These are phyloP conservation scores for Anseranas semipalmata DNA, from an alignment of 2,113 vertebrate genomes.

Conservation along the genomic window DNA sequence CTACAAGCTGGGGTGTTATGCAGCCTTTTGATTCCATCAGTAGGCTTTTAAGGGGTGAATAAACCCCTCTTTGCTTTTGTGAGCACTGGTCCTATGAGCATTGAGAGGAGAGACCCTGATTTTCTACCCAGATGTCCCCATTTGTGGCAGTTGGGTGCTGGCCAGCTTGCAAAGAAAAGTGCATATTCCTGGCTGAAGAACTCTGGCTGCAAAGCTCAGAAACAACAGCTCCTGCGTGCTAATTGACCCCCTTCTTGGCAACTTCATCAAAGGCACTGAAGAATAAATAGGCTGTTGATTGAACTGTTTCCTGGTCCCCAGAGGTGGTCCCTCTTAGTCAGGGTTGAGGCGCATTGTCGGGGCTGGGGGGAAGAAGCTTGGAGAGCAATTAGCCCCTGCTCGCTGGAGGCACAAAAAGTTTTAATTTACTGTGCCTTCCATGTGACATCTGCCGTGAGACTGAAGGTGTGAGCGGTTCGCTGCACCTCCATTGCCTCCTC, in stretches of 20 bases:
- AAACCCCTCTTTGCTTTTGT: not conserved
- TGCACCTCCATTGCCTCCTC: too few relatives aligned
- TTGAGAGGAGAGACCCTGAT: not conserved
- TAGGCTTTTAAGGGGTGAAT: not conserved
- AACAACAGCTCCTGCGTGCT: not conserved
- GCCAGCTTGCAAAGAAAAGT: conserved; percentile 29
- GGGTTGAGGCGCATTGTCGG: not conserved
- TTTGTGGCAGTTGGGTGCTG: conserved; percentile 22
- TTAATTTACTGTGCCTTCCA: rapidly evolving
- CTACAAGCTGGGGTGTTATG: not conserved
- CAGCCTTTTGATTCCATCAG: not conserved
- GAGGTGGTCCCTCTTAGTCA: conserved; percentile 16
- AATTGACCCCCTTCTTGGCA: conserved; percentile 59
- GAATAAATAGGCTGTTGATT: conserved; percentile 41
- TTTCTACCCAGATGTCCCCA: not conserved
- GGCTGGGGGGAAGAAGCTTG: not conserved
- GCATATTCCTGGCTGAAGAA: conserved; percentile 31
- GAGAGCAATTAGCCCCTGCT: not conserved
- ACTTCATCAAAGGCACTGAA: conserved; percentile 3
- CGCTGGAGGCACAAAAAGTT: not conserved
- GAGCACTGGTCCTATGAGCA: rapidly evolving
- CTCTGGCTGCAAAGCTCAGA: not conserved
- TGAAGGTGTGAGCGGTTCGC: rapidly evolving
- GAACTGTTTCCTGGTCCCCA: conserved; percentile 10
- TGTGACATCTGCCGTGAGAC: not conserved